Evolutionary conservation across 1,140 invertebrate species (phyloP).

Genomic region (Eupeodes corollae): DNA sequence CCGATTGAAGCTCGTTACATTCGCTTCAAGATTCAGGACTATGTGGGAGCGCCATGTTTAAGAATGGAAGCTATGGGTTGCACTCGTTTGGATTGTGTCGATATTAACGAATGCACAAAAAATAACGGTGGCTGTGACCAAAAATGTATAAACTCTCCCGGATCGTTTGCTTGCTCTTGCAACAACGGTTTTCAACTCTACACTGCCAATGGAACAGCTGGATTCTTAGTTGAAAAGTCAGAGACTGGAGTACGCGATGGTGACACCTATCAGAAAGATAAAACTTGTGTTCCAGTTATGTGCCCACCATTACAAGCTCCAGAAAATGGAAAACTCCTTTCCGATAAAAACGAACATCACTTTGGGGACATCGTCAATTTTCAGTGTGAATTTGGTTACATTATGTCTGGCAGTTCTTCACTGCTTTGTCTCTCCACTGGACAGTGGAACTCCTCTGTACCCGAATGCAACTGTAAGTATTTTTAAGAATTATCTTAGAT

Average conservation of each 20-base stretch:
- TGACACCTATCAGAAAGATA: slow-evolving; percentile 83
- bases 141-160: slow-evolving; percentile 81
- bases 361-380: slow-evolving; percentile 86
- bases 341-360: slow-evolving; percentile 69
- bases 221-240: slow-evolving; percentile 65
- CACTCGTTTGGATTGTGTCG: slow-evolving; percentile 76
- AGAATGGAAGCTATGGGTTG: slow-evolving; percentile 91
- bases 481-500: not conserved
- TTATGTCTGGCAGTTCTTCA: slow-evolving; percentile 72
- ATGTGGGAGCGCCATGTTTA: slow-evolving; percentile 75
- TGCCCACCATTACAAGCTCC: slow-evolving; percentile 70
- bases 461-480: slow-evolving; percentile 79
- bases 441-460: slow-evolving; percentile 85
- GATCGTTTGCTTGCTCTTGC: slow-evolving; percentile 78
- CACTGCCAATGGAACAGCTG: slow-evolving; percentile 79
- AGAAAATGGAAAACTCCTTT: slow-evolving; percentile 79
- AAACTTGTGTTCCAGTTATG: slow-evolving; percentile 89
- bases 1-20: slow-evolving; percentile 86
- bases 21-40: slow-evolving; percentile 81
- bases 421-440: slow-evolving; percentile 82
- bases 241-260: slow-evolving; percentile 81
- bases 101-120: slow-evolving; percentile 82
- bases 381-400: slow-evolving; percentile 91
- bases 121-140: slow-evolving; percentile 91
- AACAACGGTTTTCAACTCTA: slow-evolving; percentile 89